Evolutionary conservation across 2,888 invertebrate species (phyloP).

Genomic region (Vannuccia rotundouncinata): DNA sequence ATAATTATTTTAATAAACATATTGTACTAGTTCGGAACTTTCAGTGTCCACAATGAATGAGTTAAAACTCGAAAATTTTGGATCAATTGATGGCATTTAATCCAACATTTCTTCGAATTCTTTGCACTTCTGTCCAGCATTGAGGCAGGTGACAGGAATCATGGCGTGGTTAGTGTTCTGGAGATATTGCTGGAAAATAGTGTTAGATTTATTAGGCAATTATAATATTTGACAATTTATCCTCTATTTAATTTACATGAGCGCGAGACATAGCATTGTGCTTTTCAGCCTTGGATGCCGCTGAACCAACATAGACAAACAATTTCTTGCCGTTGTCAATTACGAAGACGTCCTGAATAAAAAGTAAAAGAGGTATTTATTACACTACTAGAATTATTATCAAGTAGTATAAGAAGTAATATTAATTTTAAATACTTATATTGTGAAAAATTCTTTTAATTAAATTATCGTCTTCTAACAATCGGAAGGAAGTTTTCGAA

Average conservation of each 20-base stretch:
- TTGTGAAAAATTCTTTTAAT: too few relatives aligned
- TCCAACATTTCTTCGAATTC: slow-evolving; percentile 30
- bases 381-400: neutral
- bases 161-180: slow-evolving; percentile 33
- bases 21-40: too few relatives aligned
- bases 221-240: neutral
- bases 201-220: neutral
- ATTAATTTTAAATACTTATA: too few relatives aligned
- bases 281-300: slow-evolving; percentile 47
- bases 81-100: too few relatives aligned
- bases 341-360: slow-evolving; percentile 50
- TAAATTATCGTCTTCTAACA: too few relatives aligned
- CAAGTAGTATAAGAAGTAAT: too few relatives aligned
- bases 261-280: slow-evolving; percentile 53
- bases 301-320: slow-evolving; percentile 52
- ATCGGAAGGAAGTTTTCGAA: too few relatives aligned
- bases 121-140: slow-evolving; percentile 29
- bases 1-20: too few relatives aligned
- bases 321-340: slow-evolving; percentile 47
- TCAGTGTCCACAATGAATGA: too few relatives aligned
- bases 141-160: slow-evolving; percentile 36
- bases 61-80: too few relatives aligned
- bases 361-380: neutral
- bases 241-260: slow-evolving; percentile 47
- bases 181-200: slow-evolving; percentile 34